These are phyloP conservation scores for Anolis sagrei DNA, from an alignment of 2,113 vertebrate genomes.

Conservation along the genomic window DNA sequence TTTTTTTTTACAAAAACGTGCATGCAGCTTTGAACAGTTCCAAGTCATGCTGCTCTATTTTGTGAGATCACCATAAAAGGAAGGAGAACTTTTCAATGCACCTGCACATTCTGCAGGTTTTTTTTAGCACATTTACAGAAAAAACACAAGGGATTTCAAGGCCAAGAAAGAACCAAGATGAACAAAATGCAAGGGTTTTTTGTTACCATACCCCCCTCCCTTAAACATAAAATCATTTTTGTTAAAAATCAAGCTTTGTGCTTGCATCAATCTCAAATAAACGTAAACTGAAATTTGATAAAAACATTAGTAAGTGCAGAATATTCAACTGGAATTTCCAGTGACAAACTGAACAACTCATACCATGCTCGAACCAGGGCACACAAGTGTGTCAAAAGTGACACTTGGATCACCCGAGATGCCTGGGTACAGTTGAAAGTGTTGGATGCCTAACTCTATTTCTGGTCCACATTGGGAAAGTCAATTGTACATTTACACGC, in stretches of 20 bases:
- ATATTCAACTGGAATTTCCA: conserved; percentile 81
- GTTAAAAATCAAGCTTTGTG: conserved; percentile 95
- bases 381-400: conserved; percentile 72
- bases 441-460: conserved; percentile 82
- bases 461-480: conserved; percentile 84
- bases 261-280: conserved; percentile 89
- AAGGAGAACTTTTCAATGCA: conserved; percentile 76
- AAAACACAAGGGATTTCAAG: conserved; percentile 82
- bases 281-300: conserved; percentile 87
- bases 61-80: conserved; percentile 82
- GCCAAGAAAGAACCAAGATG: conserved; percentile 77
- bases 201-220: conserved; percentile 71
- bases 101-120: conserved; percentile 78
- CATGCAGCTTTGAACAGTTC: conserved; percentile 96
- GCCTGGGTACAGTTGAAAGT: conserved; percentile 82
- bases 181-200: conserved; percentile 77
- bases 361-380: conserved; percentile 79
- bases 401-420: conserved; percentile 66
- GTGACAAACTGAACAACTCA: conserved; percentile 79
- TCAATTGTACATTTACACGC: conserved; percentile 85
- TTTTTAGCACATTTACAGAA: conserved; percentile 81
- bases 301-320: conserved; percentile 87
- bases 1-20: conserved; percentile 88
- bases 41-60: conserved; percentile 93
- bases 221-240: conserved; percentile 83